phyloP scores from a whole-genome alignment of 2,888 invertebrate genomes.

The Nudaria mundana region DNA sequence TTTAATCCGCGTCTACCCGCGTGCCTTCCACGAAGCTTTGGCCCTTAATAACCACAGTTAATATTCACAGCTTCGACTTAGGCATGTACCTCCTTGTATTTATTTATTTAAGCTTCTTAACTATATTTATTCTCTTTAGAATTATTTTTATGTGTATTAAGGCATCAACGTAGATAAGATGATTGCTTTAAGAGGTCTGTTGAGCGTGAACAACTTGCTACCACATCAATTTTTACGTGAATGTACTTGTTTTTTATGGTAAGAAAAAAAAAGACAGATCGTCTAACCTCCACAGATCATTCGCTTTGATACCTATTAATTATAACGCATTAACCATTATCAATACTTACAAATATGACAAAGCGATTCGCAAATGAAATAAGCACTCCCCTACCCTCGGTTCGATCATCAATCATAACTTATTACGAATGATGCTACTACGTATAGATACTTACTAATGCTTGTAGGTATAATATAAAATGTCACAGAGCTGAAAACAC shows the following conservation, averaged over 20 bases:
- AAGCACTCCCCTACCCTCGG: conserved; percentile 42
- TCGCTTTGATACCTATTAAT: no score
- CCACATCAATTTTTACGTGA: no score
- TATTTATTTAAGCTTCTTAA: conserved; percentile 51
- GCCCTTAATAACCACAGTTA: conserved; percentile 54
- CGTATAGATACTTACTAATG: no score
- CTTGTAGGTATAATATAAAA: conserved; percentile 1
- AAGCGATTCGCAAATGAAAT: conserved; percentile 60
- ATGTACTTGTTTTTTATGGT: no score
- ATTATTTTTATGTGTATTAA: no score
- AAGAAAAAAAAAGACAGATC: no score
- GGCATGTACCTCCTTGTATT: no score
- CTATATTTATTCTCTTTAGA: conserved; percentile 37
- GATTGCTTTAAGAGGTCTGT: no score
- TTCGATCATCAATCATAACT: conserved; percentile 53
- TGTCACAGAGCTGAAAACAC: conserved; percentile 18
- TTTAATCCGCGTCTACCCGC: conserved; percentile 64
- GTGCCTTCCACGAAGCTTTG: conserved; percentile 46
- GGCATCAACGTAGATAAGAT: no score
- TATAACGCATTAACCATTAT: no score
- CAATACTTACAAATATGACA: conserved; percentile 50
- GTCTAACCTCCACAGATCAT: no score
- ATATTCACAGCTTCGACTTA: conserved; percentile 54
- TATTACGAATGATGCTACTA: conserved; percentile 27
- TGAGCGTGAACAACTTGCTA: no score